Evolutionary conservation across 2,113 vertebrate genomes (phyloP).

Genomic region (Phyllostomus discolor): DNA sequence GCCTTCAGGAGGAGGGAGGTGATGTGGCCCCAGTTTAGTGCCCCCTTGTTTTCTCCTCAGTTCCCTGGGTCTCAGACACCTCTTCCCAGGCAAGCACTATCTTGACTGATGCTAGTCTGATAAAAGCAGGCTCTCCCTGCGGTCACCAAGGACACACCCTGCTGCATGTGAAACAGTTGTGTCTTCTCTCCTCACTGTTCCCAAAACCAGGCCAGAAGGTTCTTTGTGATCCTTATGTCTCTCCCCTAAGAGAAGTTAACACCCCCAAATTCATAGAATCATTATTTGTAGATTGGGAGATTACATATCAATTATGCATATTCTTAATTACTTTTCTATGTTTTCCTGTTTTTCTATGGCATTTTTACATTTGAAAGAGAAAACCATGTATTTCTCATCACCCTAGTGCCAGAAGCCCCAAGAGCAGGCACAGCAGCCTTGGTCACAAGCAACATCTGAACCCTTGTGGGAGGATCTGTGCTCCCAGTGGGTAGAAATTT

Average conservation of each 20-base stretch:
- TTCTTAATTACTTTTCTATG: not conserved
- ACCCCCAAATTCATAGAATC: not conserved
- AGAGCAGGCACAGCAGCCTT: not conserved
- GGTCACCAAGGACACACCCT: too few relatives aligned
- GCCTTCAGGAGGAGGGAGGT: fast-evolving
- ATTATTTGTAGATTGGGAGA: not conserved
- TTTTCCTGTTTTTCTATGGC: not conserved
- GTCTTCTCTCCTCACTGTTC: not conserved
- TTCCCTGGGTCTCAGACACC: not conserved
- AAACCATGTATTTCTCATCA: not conserved
- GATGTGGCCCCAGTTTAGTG: too few relatives aligned
- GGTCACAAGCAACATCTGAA: too few relatives aligned
- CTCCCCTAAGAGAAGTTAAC: not conserved
- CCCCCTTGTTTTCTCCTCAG: not conserved
- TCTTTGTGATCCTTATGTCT: not conserved
- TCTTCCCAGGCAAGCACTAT: not conserved
- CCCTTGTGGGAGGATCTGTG: not conserved
- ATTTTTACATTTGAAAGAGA: not conserved
- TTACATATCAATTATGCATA: not conserved
- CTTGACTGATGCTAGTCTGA: not conserved
- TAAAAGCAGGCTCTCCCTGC: not conserved
- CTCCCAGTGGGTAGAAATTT: not conserved
- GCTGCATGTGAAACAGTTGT: not conserved
- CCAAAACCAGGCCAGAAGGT: not conserved
- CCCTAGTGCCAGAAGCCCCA: not conserved